Evolutionary conservation across 2,797 vertebrate genomes (phyloP), one percentile per base, ranked within the genome.

Genomic region (Cetoscarus ocellatus): DNA sequence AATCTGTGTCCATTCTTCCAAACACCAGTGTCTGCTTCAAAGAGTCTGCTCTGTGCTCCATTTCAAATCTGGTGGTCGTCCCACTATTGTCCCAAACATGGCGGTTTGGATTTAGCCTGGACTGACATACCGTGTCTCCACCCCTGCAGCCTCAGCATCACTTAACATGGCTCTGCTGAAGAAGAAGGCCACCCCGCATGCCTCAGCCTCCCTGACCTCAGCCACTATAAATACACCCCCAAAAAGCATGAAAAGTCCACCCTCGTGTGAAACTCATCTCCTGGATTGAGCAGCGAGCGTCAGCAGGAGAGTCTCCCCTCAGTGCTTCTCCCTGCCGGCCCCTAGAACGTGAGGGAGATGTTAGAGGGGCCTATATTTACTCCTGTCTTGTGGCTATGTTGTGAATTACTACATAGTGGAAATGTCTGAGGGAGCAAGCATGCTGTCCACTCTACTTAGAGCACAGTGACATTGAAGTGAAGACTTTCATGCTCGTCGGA

Each of bases 101-200:
- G 60, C 61, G 67, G 65, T 80, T 87, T 85, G 56, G 72, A 85
- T 89, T 89, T 89, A 87, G 82, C 85, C 80, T 55, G 69, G 75
- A 72, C 83, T 62, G 82, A 77, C 13, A 36, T 44, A 36, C 45
- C 66, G 34, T 59, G 18, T 73, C 87, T 77, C 88, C 80, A 42
- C 85, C 86, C 76, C 67, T 76, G 62, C 8, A 3, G 65, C 69
- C 64, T 3, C 40, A 42, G 77, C 84, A 78, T 87, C 84, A 55
- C 91, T 92, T 89, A 86, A 90, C 88, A 91, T 92, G 88, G 90
- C 80, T 6, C 76, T 66, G 75, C 77, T 84, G 57, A 70, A 81
- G 79, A 80, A 80, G 17, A 27, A 27, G 82, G 75, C 88, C 85
- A 71, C 66, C 69, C 77, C 54, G 6, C 80, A 70, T 69, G 76